A percentile compares a stretch with the other conserved stretches of the same genome.
These are phyloP conservation scores for Physeter macrocephalus DNA, from an alignment of 2,113 vertebrate species.

Conservation along the genomic window DNA sequence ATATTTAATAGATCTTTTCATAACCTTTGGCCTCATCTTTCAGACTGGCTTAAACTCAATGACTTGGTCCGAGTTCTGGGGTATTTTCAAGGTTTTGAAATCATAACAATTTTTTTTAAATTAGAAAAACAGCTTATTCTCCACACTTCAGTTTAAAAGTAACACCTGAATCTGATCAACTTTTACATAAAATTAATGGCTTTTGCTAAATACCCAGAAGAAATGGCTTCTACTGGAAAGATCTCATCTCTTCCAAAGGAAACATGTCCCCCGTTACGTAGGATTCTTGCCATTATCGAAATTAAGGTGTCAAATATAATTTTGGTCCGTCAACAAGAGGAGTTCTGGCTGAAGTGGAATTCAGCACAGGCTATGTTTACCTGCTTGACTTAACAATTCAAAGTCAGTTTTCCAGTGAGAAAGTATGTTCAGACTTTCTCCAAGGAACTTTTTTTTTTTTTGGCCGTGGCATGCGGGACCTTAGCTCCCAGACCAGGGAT, in stretches of 20 bases:
- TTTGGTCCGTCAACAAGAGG: background rate
- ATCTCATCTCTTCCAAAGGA: background rate
- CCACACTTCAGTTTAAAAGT: background rate
- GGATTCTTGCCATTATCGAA: background rate
- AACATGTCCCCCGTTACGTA: background rate
- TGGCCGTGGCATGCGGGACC: background rate
- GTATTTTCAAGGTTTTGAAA: background rate
- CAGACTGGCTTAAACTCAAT: background rate
- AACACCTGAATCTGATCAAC: background rate
- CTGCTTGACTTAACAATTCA: background rate
- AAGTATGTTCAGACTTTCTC: background rate
- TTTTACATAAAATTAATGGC: background rate
- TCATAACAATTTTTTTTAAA: background rate
- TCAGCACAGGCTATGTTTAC: background rate
- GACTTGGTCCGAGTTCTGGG: background rate
- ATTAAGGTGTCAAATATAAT: background rate
- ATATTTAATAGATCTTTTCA: background rate
- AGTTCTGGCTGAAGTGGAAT: background rate
- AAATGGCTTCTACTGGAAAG: background rate
- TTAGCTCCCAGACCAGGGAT: background rate
- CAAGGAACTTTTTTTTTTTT: background rate
- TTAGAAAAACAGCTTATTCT: background rate
- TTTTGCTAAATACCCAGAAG: background rate
- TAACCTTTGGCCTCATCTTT: background rate
- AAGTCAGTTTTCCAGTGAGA: background rate